Evolutionary conservation across 2,888 invertebrate genomes (phyloP).

Genomic region (Dastarcus helophoroides): DNA sequence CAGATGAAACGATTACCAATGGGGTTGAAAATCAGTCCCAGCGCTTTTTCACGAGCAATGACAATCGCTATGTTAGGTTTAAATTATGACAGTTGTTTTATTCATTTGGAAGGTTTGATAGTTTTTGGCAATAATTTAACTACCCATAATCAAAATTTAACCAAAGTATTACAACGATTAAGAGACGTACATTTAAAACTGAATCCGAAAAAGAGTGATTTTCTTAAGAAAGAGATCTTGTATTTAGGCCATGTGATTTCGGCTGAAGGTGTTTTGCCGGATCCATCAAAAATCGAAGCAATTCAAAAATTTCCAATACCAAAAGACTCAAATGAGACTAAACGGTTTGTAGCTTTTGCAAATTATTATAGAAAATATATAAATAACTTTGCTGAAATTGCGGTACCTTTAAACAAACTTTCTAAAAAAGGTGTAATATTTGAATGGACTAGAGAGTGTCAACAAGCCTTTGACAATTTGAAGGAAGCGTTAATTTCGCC

Average conservation of each 20-base stretch:
- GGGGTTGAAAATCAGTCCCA: constrained; percentile 20
- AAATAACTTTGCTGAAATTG: constrained; percentile 12
- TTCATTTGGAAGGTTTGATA: no score
- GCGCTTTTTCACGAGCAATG: constrained; percentile 21
- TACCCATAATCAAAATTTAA: constrained; percentile 16
- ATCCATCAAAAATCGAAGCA: constrained; percentile 14
- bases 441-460: constrained; percentile 13
- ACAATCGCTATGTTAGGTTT: constrained; percentile 17
- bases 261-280: constrained; percentile 13
- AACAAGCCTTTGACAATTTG: constrained; percentile 13
- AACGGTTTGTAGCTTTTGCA: constrained; percentile 16
- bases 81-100: constrained; percentile 17
- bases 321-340: constrained; percentile 12
- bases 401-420: no score
- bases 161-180: no score
- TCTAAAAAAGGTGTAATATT: no score
- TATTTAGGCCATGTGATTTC: no score
- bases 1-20: constrained; percentile 19
- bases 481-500: constrained; percentile 10
- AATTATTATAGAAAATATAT: constrained; percentile 15
- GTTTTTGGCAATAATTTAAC: constrained; percentile 16
- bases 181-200: no score
- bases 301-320: constrained; percentile 16
- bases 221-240: no score
- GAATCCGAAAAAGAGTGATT: no score